Percentiles rank a stretch among this genome's conserved stretches.
These are phyloP conservation scores for Cariama cristata DNA, from an alignment of 2,113 vertebrate species.

Conservation along the genomic window DNA sequence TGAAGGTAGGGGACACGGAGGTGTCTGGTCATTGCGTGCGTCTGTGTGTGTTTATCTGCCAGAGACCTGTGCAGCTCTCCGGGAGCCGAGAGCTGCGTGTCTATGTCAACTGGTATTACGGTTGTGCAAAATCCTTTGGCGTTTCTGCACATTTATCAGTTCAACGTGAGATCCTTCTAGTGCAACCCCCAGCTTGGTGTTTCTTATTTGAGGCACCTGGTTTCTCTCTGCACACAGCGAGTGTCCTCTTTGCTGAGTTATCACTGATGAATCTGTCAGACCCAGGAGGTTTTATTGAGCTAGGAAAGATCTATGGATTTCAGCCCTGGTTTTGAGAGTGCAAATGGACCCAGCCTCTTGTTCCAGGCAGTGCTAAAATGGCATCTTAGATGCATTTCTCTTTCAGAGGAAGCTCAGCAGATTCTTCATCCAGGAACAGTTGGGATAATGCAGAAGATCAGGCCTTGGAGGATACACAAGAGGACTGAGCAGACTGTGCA, in stretches of 20 bases:
- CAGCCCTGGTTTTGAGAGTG: slow-evolving; percentile 51
- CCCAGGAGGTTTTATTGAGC: slow-evolving; percentile 61
- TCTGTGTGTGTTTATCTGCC: background rate
- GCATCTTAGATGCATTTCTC: background rate
- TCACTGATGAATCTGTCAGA: slow-evolving; percentile 60
- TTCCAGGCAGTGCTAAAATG: slow-evolving; percentile 61
- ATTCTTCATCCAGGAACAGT: background rate
- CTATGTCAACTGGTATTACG: rapidly evolving
- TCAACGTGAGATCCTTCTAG: background rate
- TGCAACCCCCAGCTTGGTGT: background rate
- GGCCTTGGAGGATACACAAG: background rate
- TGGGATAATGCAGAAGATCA: background rate
- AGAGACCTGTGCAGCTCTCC: background rate
- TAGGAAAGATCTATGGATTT: slow-evolving; percentile 60
- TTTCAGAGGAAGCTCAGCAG: background rate
- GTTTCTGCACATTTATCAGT: background rate
- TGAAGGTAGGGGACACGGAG: background rate
- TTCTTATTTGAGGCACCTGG: background rate
- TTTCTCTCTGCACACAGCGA: background rate
- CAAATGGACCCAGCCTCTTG: background rate
- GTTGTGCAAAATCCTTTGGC: background rate
- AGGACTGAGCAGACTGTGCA: background rate
- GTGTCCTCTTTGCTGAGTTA: slow-evolving; percentile 2
- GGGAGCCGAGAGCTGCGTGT: background rate
- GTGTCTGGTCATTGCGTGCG: background rate